A percentile compares a stretch with the other conserved stretches of the same genome.
Conservation (phyloP, 2,797 vertebrate genomes). For the Sebastes cheni region DNA sequence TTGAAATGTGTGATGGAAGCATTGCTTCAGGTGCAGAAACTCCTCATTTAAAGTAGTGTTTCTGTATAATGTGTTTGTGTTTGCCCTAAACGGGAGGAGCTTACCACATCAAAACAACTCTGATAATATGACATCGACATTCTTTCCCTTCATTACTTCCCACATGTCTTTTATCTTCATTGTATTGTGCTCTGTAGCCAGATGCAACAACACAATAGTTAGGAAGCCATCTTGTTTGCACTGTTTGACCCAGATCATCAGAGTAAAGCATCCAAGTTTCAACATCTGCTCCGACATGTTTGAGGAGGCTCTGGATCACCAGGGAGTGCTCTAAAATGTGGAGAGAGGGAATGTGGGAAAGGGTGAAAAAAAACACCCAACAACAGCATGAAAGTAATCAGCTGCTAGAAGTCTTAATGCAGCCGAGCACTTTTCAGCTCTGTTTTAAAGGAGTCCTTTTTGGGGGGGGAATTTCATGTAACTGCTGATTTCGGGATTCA, state of each 20-base stretch:
- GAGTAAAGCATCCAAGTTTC: constrained; percentile 8
- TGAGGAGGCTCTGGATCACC: not conserved
- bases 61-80: not conserved
- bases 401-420: not conserved
- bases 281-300: constrained; percentile 33
- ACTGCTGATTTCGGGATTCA: not conserved
- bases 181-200: not conserved
- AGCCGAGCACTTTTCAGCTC: not conserved
- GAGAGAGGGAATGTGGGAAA: constrained; percentile 15
- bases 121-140: not conserved
- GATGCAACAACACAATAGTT: not conserved
- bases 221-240: not conserved
- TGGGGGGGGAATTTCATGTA: not conserved
- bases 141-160: not conserved
- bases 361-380: not conserved
- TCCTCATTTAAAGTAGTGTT: not conserved
- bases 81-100: not conserved
- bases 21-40: not conserved
- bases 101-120: not conserved
- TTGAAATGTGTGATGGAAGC: not conserved
- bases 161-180: not conserved
- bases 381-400: constrained; percentile 6
- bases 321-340: constrained; percentile 7
- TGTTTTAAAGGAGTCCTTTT: not conserved
- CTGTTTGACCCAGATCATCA: constrained; percentile 21